Evolutionary conservation across 1,140 invertebrate genomes (phyloP), one percentile per base, ranked within the genome.

Genomic region (Philotrypesis tridentata): DNA sequence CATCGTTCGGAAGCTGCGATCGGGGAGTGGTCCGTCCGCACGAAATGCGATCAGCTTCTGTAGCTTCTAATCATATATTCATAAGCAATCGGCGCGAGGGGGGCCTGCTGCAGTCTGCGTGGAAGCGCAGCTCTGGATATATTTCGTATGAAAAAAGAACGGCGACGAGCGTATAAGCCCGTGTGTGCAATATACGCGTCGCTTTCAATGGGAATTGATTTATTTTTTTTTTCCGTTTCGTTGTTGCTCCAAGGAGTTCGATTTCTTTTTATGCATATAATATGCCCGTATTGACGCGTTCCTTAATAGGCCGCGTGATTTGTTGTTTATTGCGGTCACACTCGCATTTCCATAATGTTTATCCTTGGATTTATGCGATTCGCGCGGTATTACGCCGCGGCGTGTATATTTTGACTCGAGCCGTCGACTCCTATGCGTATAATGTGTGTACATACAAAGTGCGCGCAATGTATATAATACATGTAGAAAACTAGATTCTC

Each of bases 31-130:
- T 48, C 43, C 37, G 25, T 27, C 17, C 9, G 27, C 76, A 55
- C 48, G 48, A 55, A 55, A 55, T 55, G 48, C 21, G 21, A 55
- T 55, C 48, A 63, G 75, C 75, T 77, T 43, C 76, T 79, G 43
- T 60, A 60, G 55, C 43, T 55, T 43, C 77, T 79, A 79, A 79
- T 79, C 67, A 79, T 71, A 61, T 61, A 60, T 79, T 79, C 63
- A 79, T 70, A 61, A 71, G 68, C 67, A 21, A 61, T 33, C 40
- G 65, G 21, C 48, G 31, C 40, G 7, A 40, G n/a, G 37, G 67
- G 67, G 21, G 1, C 31, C 33, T 17, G n/a, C 7, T 3, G 27
- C 25, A 29, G 23, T 6, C n/a, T n/a, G 48, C n/a, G n/a, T 55
- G 48, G 17, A 55, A 17, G 14, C 21, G 61, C 61, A n/a, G 11